phyloP scores from a whole-genome alignment of 2,113 vertebrate species.

The Heterocephalus glaber region DNA sequence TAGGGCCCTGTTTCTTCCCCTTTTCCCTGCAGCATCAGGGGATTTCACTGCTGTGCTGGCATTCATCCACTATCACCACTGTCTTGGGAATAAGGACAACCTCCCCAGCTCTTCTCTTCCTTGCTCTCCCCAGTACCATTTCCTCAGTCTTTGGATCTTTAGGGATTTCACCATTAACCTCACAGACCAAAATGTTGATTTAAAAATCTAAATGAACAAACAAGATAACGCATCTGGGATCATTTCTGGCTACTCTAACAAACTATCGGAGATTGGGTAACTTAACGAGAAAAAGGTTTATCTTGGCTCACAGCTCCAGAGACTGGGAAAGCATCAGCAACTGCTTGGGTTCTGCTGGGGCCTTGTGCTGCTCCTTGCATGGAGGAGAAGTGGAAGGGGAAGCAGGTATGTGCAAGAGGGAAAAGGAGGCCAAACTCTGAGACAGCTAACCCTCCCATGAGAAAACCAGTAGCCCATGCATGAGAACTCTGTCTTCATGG shows the following conservation, averaged over 20 bases:
- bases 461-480: background rate
- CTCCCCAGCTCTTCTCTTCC: background rate
- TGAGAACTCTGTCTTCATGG: background rate
- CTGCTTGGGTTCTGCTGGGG: background rate
- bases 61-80: background rate
- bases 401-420: background rate
- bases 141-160: background rate
- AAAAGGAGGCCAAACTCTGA: background rate
- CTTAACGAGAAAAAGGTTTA: background rate
- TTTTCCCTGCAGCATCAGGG: background rate
- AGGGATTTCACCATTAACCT: background rate
- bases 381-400: background rate
- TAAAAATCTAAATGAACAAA: background rate
- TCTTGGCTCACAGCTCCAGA: background rate
- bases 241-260: background rate
- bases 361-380: background rate
- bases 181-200: background rate
- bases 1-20: accelerated
- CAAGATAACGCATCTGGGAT: background rate
- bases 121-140: background rate
- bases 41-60: background rate
- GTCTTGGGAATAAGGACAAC: background rate
- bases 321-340: background rate
- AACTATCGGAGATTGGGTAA: background rate
- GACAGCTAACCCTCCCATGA: background rate